Evolutionary conservation across 2,113 vertebrate genomes (phyloP).

Genomic region (Pelusios castaneus): DNA sequence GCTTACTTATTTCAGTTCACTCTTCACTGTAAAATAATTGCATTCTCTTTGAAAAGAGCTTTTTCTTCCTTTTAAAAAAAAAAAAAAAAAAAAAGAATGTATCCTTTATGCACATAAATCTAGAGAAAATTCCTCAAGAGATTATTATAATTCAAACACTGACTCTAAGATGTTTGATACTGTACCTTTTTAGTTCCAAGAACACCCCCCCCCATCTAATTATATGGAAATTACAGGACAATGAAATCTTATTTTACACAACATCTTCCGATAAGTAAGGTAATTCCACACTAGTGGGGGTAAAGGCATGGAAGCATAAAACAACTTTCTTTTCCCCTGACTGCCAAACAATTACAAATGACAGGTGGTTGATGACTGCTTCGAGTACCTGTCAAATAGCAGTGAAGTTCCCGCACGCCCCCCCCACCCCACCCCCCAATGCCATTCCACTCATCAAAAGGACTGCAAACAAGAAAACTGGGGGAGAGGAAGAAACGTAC

Average conservation of each 20-base stretch:
- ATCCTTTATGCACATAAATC: background rate
- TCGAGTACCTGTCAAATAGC: slow-evolving; percentile 41
- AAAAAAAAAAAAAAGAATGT: too few species aligned
- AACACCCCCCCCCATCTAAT: background rate
- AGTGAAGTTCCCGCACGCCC: background rate
- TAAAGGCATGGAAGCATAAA: slow-evolving; percentile 5
- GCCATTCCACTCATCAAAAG: slow-evolving; percentile 30
- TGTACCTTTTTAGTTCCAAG: slow-evolving; percentile 12
- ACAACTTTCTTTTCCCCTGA: background rate
- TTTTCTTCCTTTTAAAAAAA: background rate
- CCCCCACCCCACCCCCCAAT: background rate
- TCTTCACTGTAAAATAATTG: background rate
- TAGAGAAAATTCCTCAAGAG: background rate
- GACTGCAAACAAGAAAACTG: slow-evolving; percentile 23
- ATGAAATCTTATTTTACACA: background rate
- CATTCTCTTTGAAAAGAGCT: background rate
- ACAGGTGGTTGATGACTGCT: slow-evolving; percentile 44
- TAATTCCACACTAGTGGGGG: background rate
- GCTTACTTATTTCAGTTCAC: background rate
- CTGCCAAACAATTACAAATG: slow-evolving; percentile 12
- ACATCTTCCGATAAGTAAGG: slow-evolving; percentile 8
- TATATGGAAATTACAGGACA: slow-evolving; percentile 8
- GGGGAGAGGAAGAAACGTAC: background rate
- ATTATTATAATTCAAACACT: background rate
- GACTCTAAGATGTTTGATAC: slow-evolving; percentile 13